Base-by-base conservation (phyloP, 2,888 invertebrate species). In the Erebia palarica region DNA sequence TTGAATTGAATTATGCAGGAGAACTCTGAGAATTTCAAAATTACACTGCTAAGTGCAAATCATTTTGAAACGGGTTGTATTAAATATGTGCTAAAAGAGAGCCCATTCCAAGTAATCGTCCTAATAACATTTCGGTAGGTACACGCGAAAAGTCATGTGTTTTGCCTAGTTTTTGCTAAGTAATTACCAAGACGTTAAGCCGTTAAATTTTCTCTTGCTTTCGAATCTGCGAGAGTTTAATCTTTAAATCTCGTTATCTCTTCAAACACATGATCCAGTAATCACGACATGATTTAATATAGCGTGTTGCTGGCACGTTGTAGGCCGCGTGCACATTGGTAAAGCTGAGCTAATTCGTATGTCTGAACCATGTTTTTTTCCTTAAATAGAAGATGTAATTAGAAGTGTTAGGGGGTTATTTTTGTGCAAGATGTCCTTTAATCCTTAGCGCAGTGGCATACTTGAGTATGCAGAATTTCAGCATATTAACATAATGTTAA, bases 231-330 rank as follows among this genome's bases (percentile, higher is more conserved):
- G 58, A 65, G 53, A 66, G 66, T 66, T 58, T 47, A 65, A 58
- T 66, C 58, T 66, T n/a, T 18, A 66, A 47, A 66, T 55, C 66
- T 66, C 58, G 66, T 66, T 58, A 66, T 58, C 58, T 58, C 65
- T 65, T n/a, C 47, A 66, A 57, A 57, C 57, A 65, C 21, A 18
- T 58, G 58, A 58, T 65, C n/a, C n/a, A 65, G 66, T n/a, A n/a
- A 66, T 66, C 57, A 18, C 21, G 42, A 27, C 66, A 58, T 66
- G 47, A 66, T 58, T 66, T 58, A 58, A 66, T 66, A 27, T 42
- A 58, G 16, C 42, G 16, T 44, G 60, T 44, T 44, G 57, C 65
- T 9, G 16, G 18, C 21, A 18, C 5, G 2, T 16, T 44, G n/a
- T n/a, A 60, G 16, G 42, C 10, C 36, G 60, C 60, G 10, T 10